Conservation (phyloP, 2,113 vertebrate species). For the Lanius collurio region DNA sequence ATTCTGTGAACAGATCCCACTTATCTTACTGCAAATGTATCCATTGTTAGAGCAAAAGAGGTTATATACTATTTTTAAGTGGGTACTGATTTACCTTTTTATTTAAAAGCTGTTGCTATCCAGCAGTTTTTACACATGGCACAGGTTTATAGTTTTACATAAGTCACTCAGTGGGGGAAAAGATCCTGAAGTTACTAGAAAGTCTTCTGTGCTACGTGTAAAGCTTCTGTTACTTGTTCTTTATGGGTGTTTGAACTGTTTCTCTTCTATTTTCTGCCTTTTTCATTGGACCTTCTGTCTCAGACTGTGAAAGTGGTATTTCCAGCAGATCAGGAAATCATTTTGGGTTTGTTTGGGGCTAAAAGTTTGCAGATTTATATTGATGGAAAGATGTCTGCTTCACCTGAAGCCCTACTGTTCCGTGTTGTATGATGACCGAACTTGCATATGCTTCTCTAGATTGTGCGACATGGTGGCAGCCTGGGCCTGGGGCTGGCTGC, state of each 20-base stretch:
- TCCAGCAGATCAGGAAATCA: not conserved
- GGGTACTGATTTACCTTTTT: not conserved
- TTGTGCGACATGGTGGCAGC: conserved; percentile 96
- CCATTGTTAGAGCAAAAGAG: not conserved
- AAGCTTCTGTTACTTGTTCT: not conserved
- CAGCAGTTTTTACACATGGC: not conserved
- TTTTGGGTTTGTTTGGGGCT: not conserved
- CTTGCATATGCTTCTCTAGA: conserved; percentile 72
- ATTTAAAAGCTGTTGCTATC: not conserved
- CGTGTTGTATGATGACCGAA: not conserved
- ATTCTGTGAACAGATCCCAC: not conserved
- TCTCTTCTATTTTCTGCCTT: not conserved
- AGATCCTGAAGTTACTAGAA: not conserved
- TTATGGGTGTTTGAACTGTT: not conserved
- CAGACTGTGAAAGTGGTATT: not conserved
- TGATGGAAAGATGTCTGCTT: not conserved
- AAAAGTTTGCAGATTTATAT: not conserved
- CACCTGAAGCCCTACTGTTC: not conserved
- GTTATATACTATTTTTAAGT: not conserved
- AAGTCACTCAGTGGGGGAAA: not conserved
- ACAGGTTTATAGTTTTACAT: not conserved
- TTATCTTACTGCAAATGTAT: not conserved
- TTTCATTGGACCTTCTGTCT: not conserved
- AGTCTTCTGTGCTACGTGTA: not conserved
- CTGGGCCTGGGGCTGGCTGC: conserved; percentile 94